A percentile compares a stretch with the other conserved stretches of the same genome.
Conservation (phyloP, 1,140 invertebrate genomes). For the Oncopodura yosiiana region DNA sequence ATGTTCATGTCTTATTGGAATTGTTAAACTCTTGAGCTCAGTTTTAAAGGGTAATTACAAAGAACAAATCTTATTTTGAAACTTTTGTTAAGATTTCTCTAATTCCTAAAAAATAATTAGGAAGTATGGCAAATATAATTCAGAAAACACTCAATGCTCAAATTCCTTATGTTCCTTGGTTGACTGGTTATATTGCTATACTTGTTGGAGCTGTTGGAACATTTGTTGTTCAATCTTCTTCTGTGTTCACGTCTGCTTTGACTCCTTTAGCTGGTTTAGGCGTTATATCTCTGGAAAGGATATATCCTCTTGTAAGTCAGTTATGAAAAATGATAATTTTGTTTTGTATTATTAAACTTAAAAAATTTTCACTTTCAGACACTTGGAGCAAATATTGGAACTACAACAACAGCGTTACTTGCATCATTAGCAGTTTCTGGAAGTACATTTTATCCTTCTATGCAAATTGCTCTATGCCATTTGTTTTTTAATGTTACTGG, state of each 20-base stretch:
- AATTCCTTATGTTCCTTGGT: constrained; percentile 42
- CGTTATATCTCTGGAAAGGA: constrained; percentile 49
- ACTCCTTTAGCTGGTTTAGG: constrained; percentile 55
- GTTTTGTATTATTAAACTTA: background rate
- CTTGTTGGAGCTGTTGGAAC: constrained; percentile 49
- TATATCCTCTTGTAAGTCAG: constrained; percentile 47
- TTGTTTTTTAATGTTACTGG: constrained; percentile 54
- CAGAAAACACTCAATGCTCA: constrained; percentile 49
- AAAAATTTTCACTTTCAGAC: constrained; percentile 42
- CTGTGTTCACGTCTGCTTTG: constrained; percentile 55
- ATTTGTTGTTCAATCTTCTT: constrained; percentile 52
- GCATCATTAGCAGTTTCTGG: constrained; percentile 46
- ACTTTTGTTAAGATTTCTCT: background rate
- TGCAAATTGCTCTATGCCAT: constrained; percentile 56
- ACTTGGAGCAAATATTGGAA: constrained; percentile 54
- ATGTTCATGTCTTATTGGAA: constrained; percentile 46
- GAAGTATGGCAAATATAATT: constrained; percentile 45
- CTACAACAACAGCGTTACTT: constrained; percentile 49
- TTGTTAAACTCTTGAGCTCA: constrained; percentile 50
- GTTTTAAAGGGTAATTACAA: constrained; percentile 38
- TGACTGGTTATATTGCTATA: constrained; percentile 50
- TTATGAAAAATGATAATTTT: background rate
- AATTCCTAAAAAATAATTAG: constrained; percentile 28
- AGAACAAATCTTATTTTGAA: no score
- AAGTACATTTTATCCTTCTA: constrained; percentile 38